These are phyloP conservation scores for Lepidothrix coronata DNA, from an alignment of 2,113 vertebrate genomes.

Conservation along the genomic window DNA sequence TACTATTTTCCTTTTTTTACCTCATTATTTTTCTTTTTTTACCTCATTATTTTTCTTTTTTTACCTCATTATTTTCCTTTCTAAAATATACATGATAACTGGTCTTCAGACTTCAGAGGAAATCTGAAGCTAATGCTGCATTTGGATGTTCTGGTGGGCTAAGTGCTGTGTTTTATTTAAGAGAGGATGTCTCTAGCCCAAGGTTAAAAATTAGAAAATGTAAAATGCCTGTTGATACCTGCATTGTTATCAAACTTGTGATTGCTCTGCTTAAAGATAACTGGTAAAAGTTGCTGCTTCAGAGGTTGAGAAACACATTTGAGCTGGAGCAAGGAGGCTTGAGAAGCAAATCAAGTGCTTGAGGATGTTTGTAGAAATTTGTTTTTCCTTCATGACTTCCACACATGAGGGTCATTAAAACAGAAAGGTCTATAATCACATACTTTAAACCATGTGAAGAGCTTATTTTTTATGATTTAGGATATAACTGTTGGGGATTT, in stretches of 20 bases:
- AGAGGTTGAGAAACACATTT: neutral
- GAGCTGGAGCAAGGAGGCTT: neutral
- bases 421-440: neutral
- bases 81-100: neutral
- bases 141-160: neutral
- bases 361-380: neutral
- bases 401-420: neutral
- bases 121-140: neutral
- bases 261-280: neutral
- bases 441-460: neutral
- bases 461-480: neutral
- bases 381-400: neutral
- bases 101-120: neutral
- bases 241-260: neutral
- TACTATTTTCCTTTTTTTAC: neutral
- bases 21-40: neutral
- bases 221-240: neutral
- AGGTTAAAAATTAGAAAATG: neutral
- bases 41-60: accelerated
- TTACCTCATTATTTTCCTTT: accelerated
- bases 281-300: neutral
- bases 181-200: neutral
- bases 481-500: neutral
- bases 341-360: neutral
- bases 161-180: neutral